Percentiles rank a stretch among this genome's conserved stretches.
phyloP scores from a whole-genome alignment of 2,888 invertebrate species.

The Mesorhabditis belari region DNA sequence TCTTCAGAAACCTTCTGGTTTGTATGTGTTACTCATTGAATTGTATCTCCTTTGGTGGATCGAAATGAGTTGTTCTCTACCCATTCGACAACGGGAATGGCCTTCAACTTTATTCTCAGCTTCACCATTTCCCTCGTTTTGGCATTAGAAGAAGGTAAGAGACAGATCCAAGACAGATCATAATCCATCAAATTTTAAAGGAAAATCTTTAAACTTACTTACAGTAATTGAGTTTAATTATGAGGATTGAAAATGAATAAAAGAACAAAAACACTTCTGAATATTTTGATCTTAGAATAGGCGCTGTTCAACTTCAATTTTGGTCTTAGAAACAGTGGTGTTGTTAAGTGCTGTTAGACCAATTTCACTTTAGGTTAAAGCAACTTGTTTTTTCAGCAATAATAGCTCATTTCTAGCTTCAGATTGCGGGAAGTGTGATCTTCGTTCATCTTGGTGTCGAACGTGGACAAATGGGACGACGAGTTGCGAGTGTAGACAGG shows the following conservation, averaged over 20 bases:
- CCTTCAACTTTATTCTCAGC: constrained; percentile 37
- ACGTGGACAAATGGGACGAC: constrained; percentile 32
- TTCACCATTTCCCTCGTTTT: constrained; percentile 33
- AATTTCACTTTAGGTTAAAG: not conserved
- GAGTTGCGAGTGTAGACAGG: constrained; percentile 46
- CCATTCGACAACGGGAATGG: no score
- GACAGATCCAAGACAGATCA: no score
- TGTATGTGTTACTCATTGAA: no score
- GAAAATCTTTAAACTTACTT: not conserved
- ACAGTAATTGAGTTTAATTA: not conserved
- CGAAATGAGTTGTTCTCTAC: no score
- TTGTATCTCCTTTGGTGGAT: no score
- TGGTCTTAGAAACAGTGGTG: no score
- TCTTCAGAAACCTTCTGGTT: no score
- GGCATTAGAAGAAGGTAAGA: constrained; percentile 32
- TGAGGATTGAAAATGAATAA: no score
- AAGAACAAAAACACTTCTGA: no score
- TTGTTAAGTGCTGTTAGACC: no score
- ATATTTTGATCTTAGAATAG: no score
- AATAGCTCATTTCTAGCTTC: constrained; percentile 4
- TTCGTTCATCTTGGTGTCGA: constrained; percentile 49
- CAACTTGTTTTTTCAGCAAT: not conserved
- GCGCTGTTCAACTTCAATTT: no score
- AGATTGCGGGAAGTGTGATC: constrained; percentile 41
- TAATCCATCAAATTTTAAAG: not conserved